phyloP scores from a whole-genome alignment of 1,140 invertebrate genomes.

The Zaprionus taronus region DNA sequence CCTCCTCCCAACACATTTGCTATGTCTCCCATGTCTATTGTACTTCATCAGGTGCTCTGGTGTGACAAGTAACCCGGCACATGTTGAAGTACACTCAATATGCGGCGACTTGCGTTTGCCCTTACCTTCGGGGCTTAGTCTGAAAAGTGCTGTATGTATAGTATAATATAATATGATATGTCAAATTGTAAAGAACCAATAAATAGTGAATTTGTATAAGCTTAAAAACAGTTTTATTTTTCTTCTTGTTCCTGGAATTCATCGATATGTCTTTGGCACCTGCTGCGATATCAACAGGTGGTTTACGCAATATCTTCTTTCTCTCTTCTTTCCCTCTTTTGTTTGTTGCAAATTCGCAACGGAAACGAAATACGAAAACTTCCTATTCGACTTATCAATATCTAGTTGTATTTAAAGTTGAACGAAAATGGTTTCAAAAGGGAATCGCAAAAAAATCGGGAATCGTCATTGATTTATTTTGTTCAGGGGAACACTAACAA shows the following conservation, averaged over 20 bases:
- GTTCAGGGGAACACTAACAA: background rate
- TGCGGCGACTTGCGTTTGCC: constrained; percentile 80
- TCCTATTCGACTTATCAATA: background rate
- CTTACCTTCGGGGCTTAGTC: background rate
- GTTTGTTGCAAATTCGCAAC: background rate
- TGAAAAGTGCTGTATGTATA: background rate
- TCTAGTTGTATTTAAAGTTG: background rate
- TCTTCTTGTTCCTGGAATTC: background rate
- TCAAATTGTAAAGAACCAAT: background rate
- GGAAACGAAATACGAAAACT: background rate
- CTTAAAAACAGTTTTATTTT: background rate
- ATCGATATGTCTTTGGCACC: background rate
- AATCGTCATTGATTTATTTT: background rate
- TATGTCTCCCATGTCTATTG: constrained; percentile 94
- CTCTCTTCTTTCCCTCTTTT: background rate
- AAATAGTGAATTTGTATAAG: background rate
- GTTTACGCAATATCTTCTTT: constrained; percentile 1
- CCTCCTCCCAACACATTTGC: constrained; percentile 1
- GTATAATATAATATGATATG: background rate
- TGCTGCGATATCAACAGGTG: background rate
- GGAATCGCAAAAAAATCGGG: background rate
- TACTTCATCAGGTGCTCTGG: constrained; percentile 99
- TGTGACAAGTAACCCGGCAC: constrained; percentile 93
- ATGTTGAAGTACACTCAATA: constrained; percentile 97
- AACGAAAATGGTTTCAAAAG: background rate